phyloP scores from a whole-genome alignment of 2,888 invertebrate species.

The Dasypogon diadema region DNA sequence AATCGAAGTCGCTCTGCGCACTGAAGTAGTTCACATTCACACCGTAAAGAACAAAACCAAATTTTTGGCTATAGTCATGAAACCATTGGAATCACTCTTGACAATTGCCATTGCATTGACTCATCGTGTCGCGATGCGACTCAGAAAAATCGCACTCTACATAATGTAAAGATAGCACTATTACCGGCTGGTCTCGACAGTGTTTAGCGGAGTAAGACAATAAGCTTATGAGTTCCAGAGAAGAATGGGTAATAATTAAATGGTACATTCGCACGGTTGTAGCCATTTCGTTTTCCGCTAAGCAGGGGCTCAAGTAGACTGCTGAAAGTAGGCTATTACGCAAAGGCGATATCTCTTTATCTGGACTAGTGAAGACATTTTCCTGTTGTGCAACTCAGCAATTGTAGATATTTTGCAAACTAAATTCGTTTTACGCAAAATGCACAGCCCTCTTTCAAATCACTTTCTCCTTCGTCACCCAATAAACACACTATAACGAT shows the following conservation, averaged over 20 bases:
- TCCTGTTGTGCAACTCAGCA: neutral
- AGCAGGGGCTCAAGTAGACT: neutral
- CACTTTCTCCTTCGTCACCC: neutral
- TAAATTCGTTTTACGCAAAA: neutral
- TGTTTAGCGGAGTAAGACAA: neutral
- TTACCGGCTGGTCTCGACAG: neutral
- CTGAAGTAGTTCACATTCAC: neutral
- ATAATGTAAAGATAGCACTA: neutral
- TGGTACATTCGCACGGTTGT: neutral
- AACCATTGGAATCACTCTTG: neutral
- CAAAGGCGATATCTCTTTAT: neutral
- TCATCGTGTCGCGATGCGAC: no score
- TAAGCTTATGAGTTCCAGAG: neutral
- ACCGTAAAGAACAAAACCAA: neutral
- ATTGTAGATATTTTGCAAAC: neutral
- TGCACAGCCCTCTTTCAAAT: neutral
- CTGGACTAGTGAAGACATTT: neutral
- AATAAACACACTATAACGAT: no score
- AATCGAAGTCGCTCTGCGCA: neutral
- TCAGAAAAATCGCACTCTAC: no score
- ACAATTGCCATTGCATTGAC: neutral
- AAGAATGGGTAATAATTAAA: neutral
- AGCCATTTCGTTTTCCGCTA: neutral
- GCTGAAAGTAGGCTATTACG: neutral
- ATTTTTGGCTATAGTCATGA: no score